Base-by-base conservation (phyloP, 2,797 vertebrate species). In the Protosalanx chinensis region DNA sequence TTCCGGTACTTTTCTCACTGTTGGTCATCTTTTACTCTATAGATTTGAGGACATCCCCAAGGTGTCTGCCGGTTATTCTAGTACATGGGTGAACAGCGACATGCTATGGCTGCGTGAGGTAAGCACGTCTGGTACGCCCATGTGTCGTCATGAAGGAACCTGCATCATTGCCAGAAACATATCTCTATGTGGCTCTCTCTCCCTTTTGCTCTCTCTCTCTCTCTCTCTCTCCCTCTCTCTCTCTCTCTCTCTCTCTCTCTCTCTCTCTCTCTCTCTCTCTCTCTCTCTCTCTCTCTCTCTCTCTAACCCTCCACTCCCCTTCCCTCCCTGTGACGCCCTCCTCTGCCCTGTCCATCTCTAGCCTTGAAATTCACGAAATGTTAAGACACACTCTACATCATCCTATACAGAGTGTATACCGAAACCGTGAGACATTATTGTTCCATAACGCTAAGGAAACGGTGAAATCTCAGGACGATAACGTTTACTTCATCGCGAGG, bases 51-150 rank as follows among this genome's bases (percentile, higher is more conserved):
- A 46, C 41, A 41, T 41, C 51, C 5, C 15, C 51, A 16, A 16
- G 4, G 18, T 3, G 51, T 56, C 51, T 56, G 18, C 51, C 51
- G 18, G 18, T 56, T 61, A n/a, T 53, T 35, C 23, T 79, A 2
- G 76, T 81, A 65, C 35, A 73, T 79, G 70, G 78, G 82, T 80
- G 58, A 81, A 77, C 86, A 90, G 85, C 70, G 92, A 85, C 92
- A 81, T 82, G 88, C 18, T 68, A 65, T 86, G 92, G 89, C 76
- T 59, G 1, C 60, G 32, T 74, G 15, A 10, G 5, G 73, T 6
- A 82, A 65, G 53, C 81, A 72, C 89, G 82, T 27, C 27, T 41
- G 15, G 41, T 23, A 16, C 51, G 58, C 20, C 10, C 58, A 60
- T 60, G 27, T 23, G 27, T 20, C 7, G 18, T 8, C 18, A 59